Evolutionary conservation across 2,797 vertebrate species (phyloP), one percentile per base, ranked within the genome.

Genomic region (Hoplostethus atlanticus): DNA sequence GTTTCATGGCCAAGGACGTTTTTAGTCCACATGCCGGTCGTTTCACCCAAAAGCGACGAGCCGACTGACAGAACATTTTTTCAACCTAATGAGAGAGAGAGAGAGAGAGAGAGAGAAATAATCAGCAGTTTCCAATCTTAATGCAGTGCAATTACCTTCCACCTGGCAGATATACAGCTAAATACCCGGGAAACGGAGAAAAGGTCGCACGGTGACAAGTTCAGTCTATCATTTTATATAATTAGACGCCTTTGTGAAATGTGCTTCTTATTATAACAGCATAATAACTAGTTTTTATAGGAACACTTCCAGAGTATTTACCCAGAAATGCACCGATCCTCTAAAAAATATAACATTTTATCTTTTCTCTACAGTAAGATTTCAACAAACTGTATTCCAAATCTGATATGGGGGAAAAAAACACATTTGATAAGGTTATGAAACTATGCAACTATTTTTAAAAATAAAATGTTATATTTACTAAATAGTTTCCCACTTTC

Each of bases 1-100:
- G 17, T 40, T 50, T 28, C 31, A 68, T 2, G 17, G n/a, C 61
- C 66, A 68, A 70, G 44, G 66, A 56, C 62, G 25, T 68, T 70
- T 38, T 5, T 8, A 1, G 34, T 54, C 46, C 54, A 50, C 12
- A n/a, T 70, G 5, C 44, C 2, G 40, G 40, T 42, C 2, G 40
- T 42, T 42, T 36, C 61, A 63, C 60, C 15, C 46, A 10, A 28
- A 48, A 28, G 11, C 40, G 54, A 76, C 59, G 25, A 44, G 53
- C 54, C 6, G 1, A 31, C 21, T 1, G 47, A 68, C 54, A 48
- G 8, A 40, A 10, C 40, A 10, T 42, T 10, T 42, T 42, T 12
- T 52, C 65, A 71, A 71, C 81, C n/a, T 61, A 71, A 7, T 40
- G 25, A 42, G 21, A 21, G 21, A 21, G 21, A 21, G 21, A 21